Evolutionary conservation across 2,113 vertebrate genomes (phyloP).

Genomic region (Merops nubicus): DNA sequence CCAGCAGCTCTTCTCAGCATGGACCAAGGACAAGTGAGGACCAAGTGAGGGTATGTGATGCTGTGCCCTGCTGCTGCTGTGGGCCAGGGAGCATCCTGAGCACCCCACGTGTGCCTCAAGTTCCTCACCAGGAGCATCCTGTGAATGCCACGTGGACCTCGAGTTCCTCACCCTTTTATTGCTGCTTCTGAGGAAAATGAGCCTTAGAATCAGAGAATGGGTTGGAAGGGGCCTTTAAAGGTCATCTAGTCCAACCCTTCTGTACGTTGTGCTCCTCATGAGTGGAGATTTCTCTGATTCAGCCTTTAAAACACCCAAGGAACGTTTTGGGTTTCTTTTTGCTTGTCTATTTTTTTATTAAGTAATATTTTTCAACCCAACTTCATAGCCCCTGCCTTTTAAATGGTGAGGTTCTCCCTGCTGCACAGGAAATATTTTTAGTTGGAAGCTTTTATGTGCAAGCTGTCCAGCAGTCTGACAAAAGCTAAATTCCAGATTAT

Average conservation of each 20-base stretch:
- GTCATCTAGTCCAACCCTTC: background rate
- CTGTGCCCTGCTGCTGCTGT: background rate
- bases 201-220: background rate
- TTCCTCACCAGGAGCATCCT: background rate
- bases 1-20: background rate
- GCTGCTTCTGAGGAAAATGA: background rate
- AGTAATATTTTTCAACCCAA: background rate
- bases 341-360: background rate
- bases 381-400: background rate
- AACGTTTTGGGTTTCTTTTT: background rate
- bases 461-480: constrained; percentile 34
- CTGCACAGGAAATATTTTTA: constrained; percentile 9
- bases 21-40: background rate
- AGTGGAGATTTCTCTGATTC: background rate
- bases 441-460: constrained; percentile 33
- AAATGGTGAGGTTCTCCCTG: background rate
- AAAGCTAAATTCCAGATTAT: constrained; percentile 33
- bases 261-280: background rate
- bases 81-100: background rate
- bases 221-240: background rate
- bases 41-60: background rate
- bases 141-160: fast-evolving
- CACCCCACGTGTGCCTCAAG: background rate
- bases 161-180: background rate
- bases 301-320: background rate